phyloP scores from a whole-genome alignment of 1,140 invertebrate genomes.

The Platyscapa corneri region DNA sequence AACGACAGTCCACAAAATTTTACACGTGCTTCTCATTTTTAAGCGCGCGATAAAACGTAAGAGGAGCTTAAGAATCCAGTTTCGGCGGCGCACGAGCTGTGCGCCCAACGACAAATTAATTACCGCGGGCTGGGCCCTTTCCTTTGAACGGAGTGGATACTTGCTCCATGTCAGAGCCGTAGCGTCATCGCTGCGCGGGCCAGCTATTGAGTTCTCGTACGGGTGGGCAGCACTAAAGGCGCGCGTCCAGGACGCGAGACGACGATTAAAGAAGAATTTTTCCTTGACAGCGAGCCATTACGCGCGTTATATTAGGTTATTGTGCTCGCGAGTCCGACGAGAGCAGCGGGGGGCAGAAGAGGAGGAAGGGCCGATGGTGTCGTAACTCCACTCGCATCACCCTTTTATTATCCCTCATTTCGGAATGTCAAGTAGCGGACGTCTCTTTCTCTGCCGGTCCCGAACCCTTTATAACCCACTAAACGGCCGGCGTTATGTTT shows the following conservation, averaged over 20 bases:
- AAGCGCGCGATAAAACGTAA: neutral
- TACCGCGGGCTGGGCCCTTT: neutral
- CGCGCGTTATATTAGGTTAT: constrained; percentile 6
- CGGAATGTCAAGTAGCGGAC: constrained; percentile 32
- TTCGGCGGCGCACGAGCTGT: no score
- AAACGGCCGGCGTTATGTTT: constrained; percentile 41
- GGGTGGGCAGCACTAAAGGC: neutral
- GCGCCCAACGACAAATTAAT: constrained; percentile 19
- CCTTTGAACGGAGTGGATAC: neutral
- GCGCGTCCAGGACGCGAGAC: no score
- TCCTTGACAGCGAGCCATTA: constrained; percentile 20
- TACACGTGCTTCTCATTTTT: neutral
- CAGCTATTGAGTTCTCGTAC: neutral
- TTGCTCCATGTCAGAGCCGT: neutral
- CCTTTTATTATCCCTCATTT: constrained; percentile 46
- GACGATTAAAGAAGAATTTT: constrained; percentile 22
- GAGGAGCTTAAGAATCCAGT: neutral
- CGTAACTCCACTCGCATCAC: neutral
- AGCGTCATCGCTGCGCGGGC: neutral
- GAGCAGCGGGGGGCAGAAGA: neutral
- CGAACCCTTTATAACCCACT: constrained; percentile 36
- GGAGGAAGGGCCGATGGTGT: neutral
- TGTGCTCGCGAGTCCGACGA: neutral
- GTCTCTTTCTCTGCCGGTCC: neutral
- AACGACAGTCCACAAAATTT: neutral